Evolutionary conservation across 2,113 vertebrate genomes (phyloP).

Genomic region (Kryptolebias marmoratus): DNA sequence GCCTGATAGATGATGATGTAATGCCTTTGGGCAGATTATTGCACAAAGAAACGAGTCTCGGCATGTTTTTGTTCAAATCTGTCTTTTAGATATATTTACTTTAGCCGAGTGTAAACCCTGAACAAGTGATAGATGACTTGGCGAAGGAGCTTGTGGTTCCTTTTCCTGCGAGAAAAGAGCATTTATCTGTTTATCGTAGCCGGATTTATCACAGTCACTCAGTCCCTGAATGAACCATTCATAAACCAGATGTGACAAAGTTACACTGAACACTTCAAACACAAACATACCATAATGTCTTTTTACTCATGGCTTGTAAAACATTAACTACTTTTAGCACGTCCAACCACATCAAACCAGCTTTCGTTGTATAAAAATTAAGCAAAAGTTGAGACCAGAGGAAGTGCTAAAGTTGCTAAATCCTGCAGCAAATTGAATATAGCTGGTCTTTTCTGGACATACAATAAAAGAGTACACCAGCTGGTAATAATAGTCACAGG

Average conservation of each 20-base stretch:
- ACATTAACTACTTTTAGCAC: conserved; percentile 20
- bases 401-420: background rate
- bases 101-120: conserved; percentile 25
- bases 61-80: conserved; percentile 46
- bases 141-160: conserved; percentile 15
- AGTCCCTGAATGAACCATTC: conserved; percentile 46
- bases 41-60: conserved; percentile 60
- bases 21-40: conserved; percentile 52
- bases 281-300: conserved; percentile 7
- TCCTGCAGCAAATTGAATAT: background rate
- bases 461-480: no score
- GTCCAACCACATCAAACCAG: conserved; percentile 21
- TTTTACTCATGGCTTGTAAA: conserved; percentile 34
- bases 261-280: conserved; percentile 25
- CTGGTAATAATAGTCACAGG: background rate
- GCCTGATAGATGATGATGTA: conserved; percentile 52
- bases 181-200: conserved; percentile 48
- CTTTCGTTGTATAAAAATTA: conserved; percentile 1
- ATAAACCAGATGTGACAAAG: conserved; percentile 53
- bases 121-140: conserved; percentile 46
- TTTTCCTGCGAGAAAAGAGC: conserved; percentile 1
- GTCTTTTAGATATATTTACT: conserved; percentile 56
- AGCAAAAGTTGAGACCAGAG: conserved; percentile 3
- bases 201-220: conserved; percentile 29
- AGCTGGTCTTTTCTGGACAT: no score